Evolutionary conservation across 1,140 invertebrate genomes (phyloP).

Genomic region (Ptiloglossa arizonensis): DNA sequence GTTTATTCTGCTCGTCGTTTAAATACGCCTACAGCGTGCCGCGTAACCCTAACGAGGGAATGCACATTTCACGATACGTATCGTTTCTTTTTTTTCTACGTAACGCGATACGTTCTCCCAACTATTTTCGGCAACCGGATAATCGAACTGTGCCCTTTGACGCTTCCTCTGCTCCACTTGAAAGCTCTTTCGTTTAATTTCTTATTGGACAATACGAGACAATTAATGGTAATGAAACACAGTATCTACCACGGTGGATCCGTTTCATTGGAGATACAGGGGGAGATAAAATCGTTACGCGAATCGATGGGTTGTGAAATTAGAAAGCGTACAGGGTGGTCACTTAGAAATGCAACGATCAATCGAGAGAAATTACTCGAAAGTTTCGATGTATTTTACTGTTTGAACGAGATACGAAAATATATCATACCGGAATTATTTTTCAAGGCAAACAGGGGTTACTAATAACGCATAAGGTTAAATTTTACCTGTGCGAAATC

Average conservation of each 20-base stretch:
- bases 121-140: background rate
- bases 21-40: too few relatives aligned
- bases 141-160: background rate
- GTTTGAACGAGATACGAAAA: too few relatives aligned
- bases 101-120: background rate
- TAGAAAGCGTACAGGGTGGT: background rate
- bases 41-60: background rate
- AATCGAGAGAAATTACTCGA: background rate
- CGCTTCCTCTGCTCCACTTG: background rate
- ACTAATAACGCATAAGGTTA: too few relatives aligned
- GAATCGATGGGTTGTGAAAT: slow-evolving; percentile 5
- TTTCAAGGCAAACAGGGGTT: too few relatives aligned
- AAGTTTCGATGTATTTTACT: background rate
- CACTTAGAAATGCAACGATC: too few relatives aligned
- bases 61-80: background rate
- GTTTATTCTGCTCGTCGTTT: background rate
- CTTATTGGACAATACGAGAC: background rate
- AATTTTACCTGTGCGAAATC: too few relatives aligned
- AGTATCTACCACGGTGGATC: background rate
- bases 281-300: background rate
- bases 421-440: too few relatives aligned
- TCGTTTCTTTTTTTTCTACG: slow-evolving; percentile 1
- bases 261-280: background rate
- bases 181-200: background rate
- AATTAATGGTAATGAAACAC: background rate